Evolutionary conservation across 1,140 invertebrate genomes (phyloP).

Genomic region (Danaus plexippus): DNA sequence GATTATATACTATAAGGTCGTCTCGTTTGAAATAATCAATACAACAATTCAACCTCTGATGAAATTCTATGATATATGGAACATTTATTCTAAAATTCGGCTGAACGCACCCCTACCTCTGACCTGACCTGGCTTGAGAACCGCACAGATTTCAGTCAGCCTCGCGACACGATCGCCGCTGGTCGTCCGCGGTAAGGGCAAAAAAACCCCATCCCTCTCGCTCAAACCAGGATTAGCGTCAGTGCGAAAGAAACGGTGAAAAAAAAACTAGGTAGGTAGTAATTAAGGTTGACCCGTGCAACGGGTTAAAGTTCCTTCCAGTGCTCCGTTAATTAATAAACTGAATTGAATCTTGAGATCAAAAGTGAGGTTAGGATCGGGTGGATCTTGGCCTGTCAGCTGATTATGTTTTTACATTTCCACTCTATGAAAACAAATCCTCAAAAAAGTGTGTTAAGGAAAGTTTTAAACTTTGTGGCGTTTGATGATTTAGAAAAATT

Average conservation of each 20-base stretch:
- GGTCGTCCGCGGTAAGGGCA: conserved; percentile 19
- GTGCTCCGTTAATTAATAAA: conserved; percentile 34
- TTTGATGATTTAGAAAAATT: too few relatives aligned
- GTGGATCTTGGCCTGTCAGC: conserved; percentile 2
- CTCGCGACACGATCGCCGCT: conserved; percentile 29
- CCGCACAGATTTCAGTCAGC: conserved; percentile 41
- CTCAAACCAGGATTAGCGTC: conserved; percentile 33
- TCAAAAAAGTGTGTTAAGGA: too few relatives aligned
- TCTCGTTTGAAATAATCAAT: too few relatives aligned
- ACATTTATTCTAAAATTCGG: not conserved
- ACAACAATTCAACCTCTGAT: too few relatives aligned
- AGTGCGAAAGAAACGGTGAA: conserved; percentile 45
- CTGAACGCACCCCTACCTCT: conserved; percentile 23
- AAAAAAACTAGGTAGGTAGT: conserved; percentile 48
- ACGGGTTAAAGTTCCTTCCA: conserved; percentile 42
- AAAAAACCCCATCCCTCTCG: conserved; percentile 31
- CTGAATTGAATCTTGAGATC: not conserved
- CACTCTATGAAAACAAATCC: too few relatives aligned
- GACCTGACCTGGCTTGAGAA: conserved; percentile 38
- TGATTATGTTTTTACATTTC: conserved; percentile 1
- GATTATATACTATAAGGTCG: too few relatives aligned
- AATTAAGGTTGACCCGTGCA: conserved; percentile 35
- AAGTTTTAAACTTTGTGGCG: too few relatives aligned
- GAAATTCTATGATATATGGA: too few relatives aligned
- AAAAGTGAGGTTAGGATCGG: too few relatives aligned